Evolutionary conservation across 1,140 invertebrate genomes (phyloP).

Genomic region (Polypedilum pembai): DNA sequence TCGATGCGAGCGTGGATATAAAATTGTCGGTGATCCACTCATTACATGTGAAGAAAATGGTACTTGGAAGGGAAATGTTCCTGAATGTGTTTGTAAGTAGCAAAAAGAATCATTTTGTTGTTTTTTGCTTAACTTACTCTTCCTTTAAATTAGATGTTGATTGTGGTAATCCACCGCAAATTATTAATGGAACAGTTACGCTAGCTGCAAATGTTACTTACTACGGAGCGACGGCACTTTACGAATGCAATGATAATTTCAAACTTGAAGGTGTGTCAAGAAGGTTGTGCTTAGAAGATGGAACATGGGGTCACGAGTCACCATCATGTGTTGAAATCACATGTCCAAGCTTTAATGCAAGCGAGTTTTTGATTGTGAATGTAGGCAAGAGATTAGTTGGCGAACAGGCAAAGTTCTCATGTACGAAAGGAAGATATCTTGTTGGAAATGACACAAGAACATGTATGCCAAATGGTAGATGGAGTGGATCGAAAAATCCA

Average conservation of each 20-base stretch:
- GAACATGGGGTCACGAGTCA: slow-evolving; percentile 71
- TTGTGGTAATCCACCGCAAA: slow-evolving; percentile 64
- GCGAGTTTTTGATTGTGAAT: slow-evolving; percentile 50
- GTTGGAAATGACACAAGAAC: slow-evolving; percentile 68
- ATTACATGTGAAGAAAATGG: slow-evolving; percentile 76
- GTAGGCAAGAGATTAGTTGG: slow-evolving; percentile 49
- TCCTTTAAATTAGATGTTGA: slow-evolving; percentile 70
- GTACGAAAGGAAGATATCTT: slow-evolving; percentile 69
- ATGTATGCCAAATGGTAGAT: slow-evolving; percentile 70
- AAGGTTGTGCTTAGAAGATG: slow-evolving; percentile 77
- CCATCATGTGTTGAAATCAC: slow-evolving; percentile 75
- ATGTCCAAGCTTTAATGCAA: slow-evolving; percentile 60
- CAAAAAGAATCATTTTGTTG: neutral
- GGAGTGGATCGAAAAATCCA: slow-evolving; percentile 66
- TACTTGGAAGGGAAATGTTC: slow-evolving; percentile 76
- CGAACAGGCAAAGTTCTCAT: slow-evolving; percentile 69
- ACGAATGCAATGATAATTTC: slow-evolving; percentile 75
- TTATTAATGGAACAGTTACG: slow-evolving; percentile 65
- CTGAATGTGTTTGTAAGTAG: slow-evolving; percentile 73
- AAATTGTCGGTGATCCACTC: slow-evolving; percentile 68
- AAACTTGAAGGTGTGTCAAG: slow-evolving; percentile 72
- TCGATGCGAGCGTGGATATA: slow-evolving; percentile 81
- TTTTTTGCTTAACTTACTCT: no score
- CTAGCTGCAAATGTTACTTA: slow-evolving; percentile 78
- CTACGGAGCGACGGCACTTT: slow-evolving; percentile 74